Conservation (phyloP, 2,888 invertebrate species). For the Glaucopsyche alexis region DNA sequence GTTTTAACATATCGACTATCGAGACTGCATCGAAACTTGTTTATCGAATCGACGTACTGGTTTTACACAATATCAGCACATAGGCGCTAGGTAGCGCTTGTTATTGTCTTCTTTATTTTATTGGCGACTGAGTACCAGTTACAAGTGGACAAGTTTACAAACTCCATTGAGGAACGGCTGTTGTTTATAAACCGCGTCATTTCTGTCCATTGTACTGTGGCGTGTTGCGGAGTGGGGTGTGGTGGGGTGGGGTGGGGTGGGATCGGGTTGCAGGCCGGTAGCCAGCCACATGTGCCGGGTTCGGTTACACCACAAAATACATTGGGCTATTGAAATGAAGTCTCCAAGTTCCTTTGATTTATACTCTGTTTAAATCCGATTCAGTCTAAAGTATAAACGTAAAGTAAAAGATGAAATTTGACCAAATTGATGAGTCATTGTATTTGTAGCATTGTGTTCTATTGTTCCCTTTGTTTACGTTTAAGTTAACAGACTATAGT, state of each 20-base stretch:
- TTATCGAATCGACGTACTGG: no score
- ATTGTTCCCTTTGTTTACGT: no score
- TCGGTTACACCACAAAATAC: background rate
- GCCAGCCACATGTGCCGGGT: background rate
- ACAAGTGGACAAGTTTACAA: background rate
- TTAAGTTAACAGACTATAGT: no score
- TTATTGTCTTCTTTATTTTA: background rate
- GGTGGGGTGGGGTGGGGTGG: background rate
- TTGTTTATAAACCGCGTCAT: constrained; percentile 14
- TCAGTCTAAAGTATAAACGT: no score
- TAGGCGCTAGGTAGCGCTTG: no score
- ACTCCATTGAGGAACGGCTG: background rate
- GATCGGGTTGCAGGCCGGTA: background rate
- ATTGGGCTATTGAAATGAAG: background rate
- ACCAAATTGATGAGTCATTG: no score
- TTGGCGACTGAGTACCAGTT: background rate
- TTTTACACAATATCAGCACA: no score
- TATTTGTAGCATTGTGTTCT: no score
- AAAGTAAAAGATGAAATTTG: no score
- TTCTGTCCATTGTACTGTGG: background rate
- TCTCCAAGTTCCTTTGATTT: background rate
- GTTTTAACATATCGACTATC: no score
- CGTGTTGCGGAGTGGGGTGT: background rate
- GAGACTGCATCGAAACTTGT: no score
- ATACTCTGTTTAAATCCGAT: no score